phyloP scores from a whole-genome alignment of 2,888 invertebrate genomes.

The Drosophila sordidula region DNA sequence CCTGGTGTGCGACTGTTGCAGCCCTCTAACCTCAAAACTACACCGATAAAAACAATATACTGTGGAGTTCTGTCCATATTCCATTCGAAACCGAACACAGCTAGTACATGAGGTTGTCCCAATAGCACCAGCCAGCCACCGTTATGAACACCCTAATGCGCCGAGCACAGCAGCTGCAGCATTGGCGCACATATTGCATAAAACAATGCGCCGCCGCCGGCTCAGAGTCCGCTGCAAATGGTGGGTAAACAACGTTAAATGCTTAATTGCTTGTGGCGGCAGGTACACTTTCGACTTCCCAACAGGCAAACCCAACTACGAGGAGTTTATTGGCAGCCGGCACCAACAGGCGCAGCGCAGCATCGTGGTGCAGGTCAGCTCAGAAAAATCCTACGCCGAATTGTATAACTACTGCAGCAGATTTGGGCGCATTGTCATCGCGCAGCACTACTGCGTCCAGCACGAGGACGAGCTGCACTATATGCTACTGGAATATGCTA shows the following conservation, averaged over 20 bases:
- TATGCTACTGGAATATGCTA: slow-evolving; percentile 90
- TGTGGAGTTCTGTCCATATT: slow-evolving; percentile 14
- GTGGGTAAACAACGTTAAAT: slow-evolving; percentile 32
- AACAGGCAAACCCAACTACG: slow-evolving; percentile 83
- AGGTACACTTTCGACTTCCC: too few species aligned
- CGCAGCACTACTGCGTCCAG: slow-evolving; percentile 87
- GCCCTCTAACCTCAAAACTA: slow-evolving; percentile 58
- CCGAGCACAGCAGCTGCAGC: slow-evolving; percentile 45
- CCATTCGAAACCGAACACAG: slow-evolving; percentile 10
- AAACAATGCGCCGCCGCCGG: slow-evolving; percentile 49
- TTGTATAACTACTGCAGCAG: slow-evolving; percentile 89
- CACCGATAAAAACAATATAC: slow-evolving; percentile 31
- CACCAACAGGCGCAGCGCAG: slow-evolving; percentile 89
- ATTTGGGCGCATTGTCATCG: slow-evolving; percentile 88
- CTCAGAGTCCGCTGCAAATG: slow-evolving; percentile 16
- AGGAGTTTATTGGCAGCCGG: slow-evolving; percentile 87
- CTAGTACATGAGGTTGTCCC: slow-evolving; percentile 32
- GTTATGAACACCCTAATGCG: slow-evolving; percentile 69
- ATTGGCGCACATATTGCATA: slow-evolving; percentile 60
- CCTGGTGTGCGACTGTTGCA: slow-evolving; percentile 22
- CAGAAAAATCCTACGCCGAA: slow-evolving; percentile 89
- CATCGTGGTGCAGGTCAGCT: slow-evolving; percentile 91
- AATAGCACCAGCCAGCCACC: slow-evolving; percentile 20
- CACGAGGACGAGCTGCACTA: slow-evolving; percentile 88
- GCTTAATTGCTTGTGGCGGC: neutral